Evolutionary conservation across 2,888 invertebrate species (phyloP).

Genomic region (Alcis repandata): DNA sequence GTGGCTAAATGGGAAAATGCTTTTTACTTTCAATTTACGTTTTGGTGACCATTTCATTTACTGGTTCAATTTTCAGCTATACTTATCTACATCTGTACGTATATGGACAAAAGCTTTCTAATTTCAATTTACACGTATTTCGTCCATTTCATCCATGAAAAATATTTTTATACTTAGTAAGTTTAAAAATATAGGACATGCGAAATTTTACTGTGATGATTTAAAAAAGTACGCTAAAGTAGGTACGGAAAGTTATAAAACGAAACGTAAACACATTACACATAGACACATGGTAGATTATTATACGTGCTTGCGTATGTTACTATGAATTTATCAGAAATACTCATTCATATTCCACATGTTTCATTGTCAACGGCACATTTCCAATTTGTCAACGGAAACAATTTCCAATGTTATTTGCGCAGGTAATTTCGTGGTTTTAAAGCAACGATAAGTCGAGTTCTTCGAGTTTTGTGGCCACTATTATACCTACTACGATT

Average conservation of each 20-base stretch:
- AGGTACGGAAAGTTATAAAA: too few relatives aligned
- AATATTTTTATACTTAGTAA: background rate
- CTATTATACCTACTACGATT: conserved; percentile 26
- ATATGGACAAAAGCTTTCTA: conserved; percentile 14
- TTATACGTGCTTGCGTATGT: too few relatives aligned
- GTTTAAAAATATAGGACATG: too few relatives aligned
- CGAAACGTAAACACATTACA: too few relatives aligned
- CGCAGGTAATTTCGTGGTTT: conserved; percentile 36
- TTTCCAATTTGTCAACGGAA: conserved; percentile 37
- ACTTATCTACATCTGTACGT: background rate
- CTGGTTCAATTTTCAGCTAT: background rate
- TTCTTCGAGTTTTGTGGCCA: conserved; percentile 36
- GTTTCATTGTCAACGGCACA: conserved; percentile 29
- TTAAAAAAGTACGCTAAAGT: too few relatives aligned
- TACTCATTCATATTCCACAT: background rate
- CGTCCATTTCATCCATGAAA: background rate
- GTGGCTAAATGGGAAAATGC: conserved; percentile 13
- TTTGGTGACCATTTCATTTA: conserved; percentile 17
- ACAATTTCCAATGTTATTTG: conserved; percentile 40
- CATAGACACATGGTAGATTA: too few relatives aligned
- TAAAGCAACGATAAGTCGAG: conserved; percentile 32
- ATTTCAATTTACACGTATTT: conserved; percentile 3
- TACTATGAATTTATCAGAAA: too few relatives aligned
- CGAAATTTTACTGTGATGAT: background rate
- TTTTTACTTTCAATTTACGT: conserved; percentile 21